Evolutionary conservation across 2,888 invertebrate species (phyloP), one percentile per base, ranked within the genome.

Genomic region (Calameuta filiformis): DNA sequence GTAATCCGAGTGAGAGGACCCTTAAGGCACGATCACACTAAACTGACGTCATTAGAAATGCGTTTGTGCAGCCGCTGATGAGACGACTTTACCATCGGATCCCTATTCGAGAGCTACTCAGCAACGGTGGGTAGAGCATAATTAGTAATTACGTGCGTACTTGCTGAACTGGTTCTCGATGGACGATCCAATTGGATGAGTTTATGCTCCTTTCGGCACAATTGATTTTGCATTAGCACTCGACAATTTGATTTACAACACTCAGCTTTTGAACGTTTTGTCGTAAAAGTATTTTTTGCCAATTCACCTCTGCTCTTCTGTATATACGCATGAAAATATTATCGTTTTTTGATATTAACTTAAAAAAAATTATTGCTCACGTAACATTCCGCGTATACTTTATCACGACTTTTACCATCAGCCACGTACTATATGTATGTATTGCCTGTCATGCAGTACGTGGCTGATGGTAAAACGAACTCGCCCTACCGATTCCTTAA

Each of bases 1-100:
- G 79, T 79, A 80, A 83, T 83, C 75, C 79, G 73, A 79, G 79
- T 75, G 80, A 77, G 77, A 79, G 73, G 73, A 76, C 73, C 37
- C 75, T 77, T 35, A 68, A 56, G 68, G 71, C 40, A 35, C 35
- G 56, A 75, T 56, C 56, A 9, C 23, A 23, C 56, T 56, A 56
- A 56, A 56, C 56, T 56, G 56, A 56, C 56, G 56, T 56, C 23
- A 56, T 56, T 56, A 9, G 23, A 15, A 56, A 23, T 56, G 56
- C 56, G 23, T 9, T 56, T 56, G 56, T 56, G 56, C 56, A 56
- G 56, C 23, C 56, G 23, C 23, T 56, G 56, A 56, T 56, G 56
- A 56, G 9, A 56, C 23, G 56, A 56, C 56, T 23, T 23, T 23
- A 15, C 56, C 56, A 56, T 2, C 9, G 23, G 56, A 56, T 56